A percentile compares a stretch with the other conserved stretches of the same genome.
These are phyloP conservation scores for Machimus rusticus DNA, from an alignment of 2,888 invertebrate species.

Conservation along the genomic window DNA sequence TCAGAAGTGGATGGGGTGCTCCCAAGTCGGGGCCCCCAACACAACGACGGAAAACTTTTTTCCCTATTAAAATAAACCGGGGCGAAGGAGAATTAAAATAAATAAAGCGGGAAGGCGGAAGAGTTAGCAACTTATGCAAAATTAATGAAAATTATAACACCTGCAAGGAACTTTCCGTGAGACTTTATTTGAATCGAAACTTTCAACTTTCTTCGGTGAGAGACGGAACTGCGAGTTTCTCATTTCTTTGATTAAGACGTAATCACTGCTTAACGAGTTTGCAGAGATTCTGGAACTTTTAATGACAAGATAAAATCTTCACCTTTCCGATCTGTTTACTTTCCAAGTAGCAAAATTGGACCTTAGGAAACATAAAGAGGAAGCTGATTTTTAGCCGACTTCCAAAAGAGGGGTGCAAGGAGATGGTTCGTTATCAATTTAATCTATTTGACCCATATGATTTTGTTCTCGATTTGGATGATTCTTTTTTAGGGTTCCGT, in stretches of 20 bases:
- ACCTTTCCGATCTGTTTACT: not conserved
- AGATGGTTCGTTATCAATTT: no score
- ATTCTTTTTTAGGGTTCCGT: no score
- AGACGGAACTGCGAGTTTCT: not conserved
- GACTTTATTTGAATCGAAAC: not conserved
- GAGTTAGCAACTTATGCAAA: constrained; percentile 3
- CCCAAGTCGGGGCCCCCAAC: no score
- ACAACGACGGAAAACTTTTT: not conserved
- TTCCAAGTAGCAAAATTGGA: not conserved
- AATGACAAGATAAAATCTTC: not conserved
- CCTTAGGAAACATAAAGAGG: not conserved
- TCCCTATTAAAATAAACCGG: not conserved
- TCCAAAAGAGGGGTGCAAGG: no score
- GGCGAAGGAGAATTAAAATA: not conserved
- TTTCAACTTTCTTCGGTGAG: not conserved
- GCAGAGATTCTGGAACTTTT: not conserved
- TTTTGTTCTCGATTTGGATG: no score
- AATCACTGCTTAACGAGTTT: not conserved
- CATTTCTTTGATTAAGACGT: not conserved
- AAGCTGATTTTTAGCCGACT: not conserved
- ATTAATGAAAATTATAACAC: constrained; percentile 14
- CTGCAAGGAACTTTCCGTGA: not conserved
- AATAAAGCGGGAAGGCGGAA: constrained; percentile 1
- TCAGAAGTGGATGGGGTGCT: not conserved
- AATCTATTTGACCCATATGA: no score